Evolutionary conservation across 1,140 invertebrate genomes (phyloP).

Genomic region (Olivierus martensii): DNA sequence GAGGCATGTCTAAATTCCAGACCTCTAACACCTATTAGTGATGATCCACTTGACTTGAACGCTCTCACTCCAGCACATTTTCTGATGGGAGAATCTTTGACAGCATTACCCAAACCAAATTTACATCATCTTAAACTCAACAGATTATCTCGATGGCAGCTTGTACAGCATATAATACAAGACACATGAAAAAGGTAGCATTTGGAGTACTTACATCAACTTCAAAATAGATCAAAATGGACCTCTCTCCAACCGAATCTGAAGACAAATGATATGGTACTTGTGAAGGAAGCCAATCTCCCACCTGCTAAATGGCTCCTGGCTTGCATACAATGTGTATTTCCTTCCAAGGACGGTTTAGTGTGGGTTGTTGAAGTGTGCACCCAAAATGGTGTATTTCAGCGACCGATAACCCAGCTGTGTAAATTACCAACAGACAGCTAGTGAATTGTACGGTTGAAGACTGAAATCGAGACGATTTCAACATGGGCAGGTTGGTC

Average conservation of each 20-base stretch:
- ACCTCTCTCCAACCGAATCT: constrained; percentile 1
- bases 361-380: neutral
- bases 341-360: neutral
- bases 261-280: neutral
- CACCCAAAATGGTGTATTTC: neutral
- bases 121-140: neutral
- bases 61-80: constrained; percentile 24
- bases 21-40: constrained; percentile 21
- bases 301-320: neutral
- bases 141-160: constrained; percentile 1
- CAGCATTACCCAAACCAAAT: neutral
- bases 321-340: neutral
- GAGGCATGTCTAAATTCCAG: constrained; percentile 26
- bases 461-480: too few species aligned
- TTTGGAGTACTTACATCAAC: constrained; percentile 1
- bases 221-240: constrained; percentile 13
- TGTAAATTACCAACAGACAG: constrained; percentile 15
- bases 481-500: too few species aligned
- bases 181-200: constrained; percentile 6
- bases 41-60: constrained; percentile 23
- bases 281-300: neutral
- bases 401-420: neutral
- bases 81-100: constrained; percentile 6
- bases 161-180: neutral
- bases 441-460: too few species aligned